Conservation (phyloP, 2,113 vertebrate genomes). For the Dicentrarchus labrax region DNA sequence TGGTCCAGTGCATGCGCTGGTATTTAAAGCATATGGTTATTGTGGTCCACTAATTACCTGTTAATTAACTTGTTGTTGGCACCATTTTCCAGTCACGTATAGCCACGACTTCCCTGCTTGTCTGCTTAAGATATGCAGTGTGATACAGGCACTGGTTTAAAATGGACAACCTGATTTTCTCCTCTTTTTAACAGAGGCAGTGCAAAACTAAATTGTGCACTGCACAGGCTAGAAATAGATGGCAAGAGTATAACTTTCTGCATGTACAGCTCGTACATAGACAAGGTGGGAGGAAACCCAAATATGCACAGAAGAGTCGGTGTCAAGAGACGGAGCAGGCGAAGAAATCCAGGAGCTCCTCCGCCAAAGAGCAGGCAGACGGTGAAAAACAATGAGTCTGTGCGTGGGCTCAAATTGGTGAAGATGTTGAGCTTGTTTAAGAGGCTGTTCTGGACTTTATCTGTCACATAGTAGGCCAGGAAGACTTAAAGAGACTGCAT, state of each 20-base stretch:
- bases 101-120: background rate
- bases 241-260: background rate
- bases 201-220: slow-evolving; percentile 9
- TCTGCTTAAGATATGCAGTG: background rate
- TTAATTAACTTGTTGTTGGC: slow-evolving; percentile 6
- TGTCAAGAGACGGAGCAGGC: slow-evolving; percentile 26
- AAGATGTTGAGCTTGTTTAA: slow-evolving; percentile 40
- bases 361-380: slow-evolving; percentile 4
- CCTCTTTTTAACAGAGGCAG: background rate
- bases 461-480: slow-evolving; percentile 1
- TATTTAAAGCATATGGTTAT: background rate
- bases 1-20: background rate
- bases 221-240: slow-evolving; percentile 24
- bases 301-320: slow-evolving; percentile 23
- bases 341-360: slow-evolving; percentile 24
- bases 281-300: slow-evolving; percentile 28
- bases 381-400: background rate
- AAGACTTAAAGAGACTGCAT: background rate
- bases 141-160: background rate
- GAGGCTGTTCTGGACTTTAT: slow-evolving; percentile 17
- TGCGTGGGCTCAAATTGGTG: slow-evolving; percentile 20
- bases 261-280: slow-evolving; percentile 19
- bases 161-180: background rate
- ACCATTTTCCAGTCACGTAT: background rate
- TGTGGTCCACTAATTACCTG: slow-evolving; percentile 12